Base-by-base conservation (phyloP, 2,888 invertebrate genomes). In the Amblyteles armatorius region DNA sequence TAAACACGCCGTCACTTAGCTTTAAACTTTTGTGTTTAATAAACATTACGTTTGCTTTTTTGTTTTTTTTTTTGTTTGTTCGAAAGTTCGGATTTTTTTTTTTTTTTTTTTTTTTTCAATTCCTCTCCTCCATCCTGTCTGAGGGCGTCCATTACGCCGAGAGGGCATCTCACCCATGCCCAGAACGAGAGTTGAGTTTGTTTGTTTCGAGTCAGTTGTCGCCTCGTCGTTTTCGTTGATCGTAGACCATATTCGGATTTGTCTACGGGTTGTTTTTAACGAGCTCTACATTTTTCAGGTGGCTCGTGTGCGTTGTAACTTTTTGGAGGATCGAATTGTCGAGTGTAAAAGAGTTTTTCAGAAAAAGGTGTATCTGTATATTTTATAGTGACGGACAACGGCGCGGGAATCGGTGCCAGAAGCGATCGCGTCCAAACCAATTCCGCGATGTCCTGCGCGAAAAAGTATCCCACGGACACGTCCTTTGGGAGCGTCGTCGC, bases 11-110 rank as follows among this genome's bases (percentile, higher is more conserved):
- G 60, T 76, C 76, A 73, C 80, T 83, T 84, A 88, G 86, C 77
- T 83, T 90, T 67, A 91, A 89, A 91, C 88, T 88, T 92, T 91
- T 92, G 88, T 91, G 90, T 90, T 91, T 87, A 93, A 93, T 92
- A 93, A 93, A 92, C 67, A 77, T 80, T 77, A 63, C 50, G 50
- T 73, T 79, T 52, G 50, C 73, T 79, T 83, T 78, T 57, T 40
- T 76, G 29, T 76, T 74, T 52, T 33, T 63, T 63, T 76, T 50
- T 67, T 63, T 88, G 87, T 91, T 90, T 91, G 90, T 91, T 88
- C 82, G 89, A 86, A 90, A 90, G 89, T 86, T 90, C 86, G 88
- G 86, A 91, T 91, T 91, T 90, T 9, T 40, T 26, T 26, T 26
- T 26, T 26, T 26, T 26, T 2, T 1, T 36, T 36, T 36, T 9